Conservation (phyloP, 2,113 vertebrate species). For the Epinephelus lanceolatus region DNA sequence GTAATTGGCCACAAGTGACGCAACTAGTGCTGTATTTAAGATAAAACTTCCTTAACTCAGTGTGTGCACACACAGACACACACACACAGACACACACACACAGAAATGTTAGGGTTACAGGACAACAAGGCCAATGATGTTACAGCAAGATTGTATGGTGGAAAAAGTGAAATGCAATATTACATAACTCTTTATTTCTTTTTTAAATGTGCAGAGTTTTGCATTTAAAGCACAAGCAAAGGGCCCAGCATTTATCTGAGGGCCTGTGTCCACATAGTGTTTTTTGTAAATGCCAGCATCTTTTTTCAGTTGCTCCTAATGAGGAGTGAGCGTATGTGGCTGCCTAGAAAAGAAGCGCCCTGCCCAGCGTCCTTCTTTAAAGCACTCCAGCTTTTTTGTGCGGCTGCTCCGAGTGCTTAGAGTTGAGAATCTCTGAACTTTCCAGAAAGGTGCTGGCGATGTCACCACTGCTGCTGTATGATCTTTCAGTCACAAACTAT, state of each 20-base stretch:
- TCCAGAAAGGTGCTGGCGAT: no score
- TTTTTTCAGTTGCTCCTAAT: no score
- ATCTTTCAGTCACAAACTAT: no score
- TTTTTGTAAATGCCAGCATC: no score
- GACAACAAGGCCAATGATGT: neutral
- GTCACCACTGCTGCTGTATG: no score
- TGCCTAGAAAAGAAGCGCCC: no score
- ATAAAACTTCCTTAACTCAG: conserved; percentile 64
- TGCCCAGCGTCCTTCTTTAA: no score
- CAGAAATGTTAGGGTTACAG: neutral
- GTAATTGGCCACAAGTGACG: conserved; percentile 88
- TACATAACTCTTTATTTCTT: neutral
- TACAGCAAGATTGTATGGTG: neutral
- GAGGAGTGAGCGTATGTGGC: no score
- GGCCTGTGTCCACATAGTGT: no score
- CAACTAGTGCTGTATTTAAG: conserved; percentile 76
- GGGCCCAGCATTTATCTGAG: neutral
- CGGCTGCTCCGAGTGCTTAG: no score
- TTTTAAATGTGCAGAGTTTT: neutral
- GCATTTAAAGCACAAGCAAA: neutral
- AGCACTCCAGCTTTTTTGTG: no score
- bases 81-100: neutral
- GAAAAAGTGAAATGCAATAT: neutral
- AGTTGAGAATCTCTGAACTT: no score
- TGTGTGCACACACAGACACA: neutral